Evolutionary conservation across 2,888 invertebrate species (phyloP), one percentile per base, ranked within the genome.

Genomic region (Barypeithes pellucidus): DNA sequence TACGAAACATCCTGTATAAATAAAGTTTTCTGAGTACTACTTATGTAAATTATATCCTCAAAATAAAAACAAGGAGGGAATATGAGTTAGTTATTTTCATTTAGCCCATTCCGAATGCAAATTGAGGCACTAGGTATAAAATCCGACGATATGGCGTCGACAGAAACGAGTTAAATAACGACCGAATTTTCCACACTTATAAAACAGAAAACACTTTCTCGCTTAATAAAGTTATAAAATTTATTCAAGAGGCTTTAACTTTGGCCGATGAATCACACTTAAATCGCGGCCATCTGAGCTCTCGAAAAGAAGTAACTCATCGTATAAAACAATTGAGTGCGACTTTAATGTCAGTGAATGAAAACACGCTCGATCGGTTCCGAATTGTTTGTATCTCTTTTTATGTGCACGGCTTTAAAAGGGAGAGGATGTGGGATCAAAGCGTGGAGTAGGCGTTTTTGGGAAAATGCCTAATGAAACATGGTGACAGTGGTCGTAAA

Each of bases 401-500:
- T 66, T 72, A 50, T 41, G 39, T 65, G 66, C 36, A 20, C 36
- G 24, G 57, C 22, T 62, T 41, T 52, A 65, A 71, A 57, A 59
- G 60, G 66, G 72, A 66, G n/a, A 52, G 18, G 52, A 41, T 43
- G 60, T 47, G 29, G 18, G 60, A 60, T 72, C 72, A 66, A 72
- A 66, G 57, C 12, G 61, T 60, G 65, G n/a, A 50, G 52, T 7
- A 50, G 52, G 54, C 36, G 33, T 57, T 57, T 57, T 57, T 22
- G 16, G 36, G 57, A 47, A 66, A 72, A 66, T 66, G 18, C 43
- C 60, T 72, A 72, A 72, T 72, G 72, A 72, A 72, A 52, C 61
- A 61, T 60, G 66, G 60, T 24, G 70, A 71, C 65, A 36, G 61
- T 66, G 62, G 75, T 39, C 70, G 71, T 78, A 79, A 79, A 79